A percentile compares a stretch with the other conserved stretches of the same genome.
These are phyloP conservation scores for Ametastegia equiseti DNA, from an alignment of 2,888 invertebrate species.

Conservation along the genomic window DNA sequence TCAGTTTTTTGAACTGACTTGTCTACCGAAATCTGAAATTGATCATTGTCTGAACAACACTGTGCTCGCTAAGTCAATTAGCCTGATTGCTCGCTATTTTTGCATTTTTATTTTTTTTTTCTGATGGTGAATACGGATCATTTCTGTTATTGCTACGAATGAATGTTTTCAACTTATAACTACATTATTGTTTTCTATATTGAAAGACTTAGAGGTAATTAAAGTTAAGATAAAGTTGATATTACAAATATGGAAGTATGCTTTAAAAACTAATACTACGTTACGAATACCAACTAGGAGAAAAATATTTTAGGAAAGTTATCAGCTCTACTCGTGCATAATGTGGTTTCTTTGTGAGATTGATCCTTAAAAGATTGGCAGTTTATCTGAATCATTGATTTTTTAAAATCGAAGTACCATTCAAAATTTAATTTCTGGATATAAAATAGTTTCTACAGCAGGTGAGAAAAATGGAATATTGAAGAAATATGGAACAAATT, in stretches of 20 bases:
- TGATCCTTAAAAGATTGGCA: background rate
- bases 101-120: conserved; percentile 12
- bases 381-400: background rate
- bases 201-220: background rate
- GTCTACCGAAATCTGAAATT: background rate
- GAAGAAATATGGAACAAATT: background rate
- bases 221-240: background rate
- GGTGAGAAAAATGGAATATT: background rate
- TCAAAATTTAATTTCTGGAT: background rate
- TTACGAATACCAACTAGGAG: background rate
- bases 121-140: background rate
- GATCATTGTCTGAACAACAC: conserved; percentile 27
- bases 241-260: background rate
- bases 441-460: background rate
- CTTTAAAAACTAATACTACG: background rate
- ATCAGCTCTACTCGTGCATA: conserved; percentile 3
- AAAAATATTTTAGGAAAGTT: background rate
- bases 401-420: background rate
- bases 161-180: conserved; percentile 10
- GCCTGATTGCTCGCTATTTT: background rate
- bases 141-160: conserved; percentile 13
- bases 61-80: background rate
- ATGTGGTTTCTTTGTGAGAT: background rate
- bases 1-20: no score
- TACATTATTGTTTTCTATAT: conserved; percentile 1